Evolutionary conservation across 2,113 vertebrate species (phyloP).

Genomic region (Grammomys surdaster): DNA sequence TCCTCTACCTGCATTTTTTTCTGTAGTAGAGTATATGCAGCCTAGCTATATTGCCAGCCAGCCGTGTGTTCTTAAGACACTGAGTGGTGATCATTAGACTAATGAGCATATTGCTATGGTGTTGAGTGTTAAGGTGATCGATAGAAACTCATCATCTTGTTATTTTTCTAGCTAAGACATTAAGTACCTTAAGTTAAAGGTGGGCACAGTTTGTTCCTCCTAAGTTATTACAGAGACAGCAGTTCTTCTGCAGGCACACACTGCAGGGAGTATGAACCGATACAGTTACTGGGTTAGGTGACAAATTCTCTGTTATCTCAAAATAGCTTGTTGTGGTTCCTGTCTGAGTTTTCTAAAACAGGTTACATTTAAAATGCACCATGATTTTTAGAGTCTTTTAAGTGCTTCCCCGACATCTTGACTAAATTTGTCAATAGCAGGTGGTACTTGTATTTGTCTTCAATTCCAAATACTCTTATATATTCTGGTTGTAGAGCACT

Average conservation of each 20-base stretch:
- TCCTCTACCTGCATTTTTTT: neutral
- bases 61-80: neutral
- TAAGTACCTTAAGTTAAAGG: slow-evolving; percentile 15
- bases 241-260: neutral
- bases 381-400: neutral
- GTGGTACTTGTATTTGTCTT: neutral
- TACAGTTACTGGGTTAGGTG: neutral
- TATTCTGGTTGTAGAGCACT: neutral
- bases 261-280: neutral
- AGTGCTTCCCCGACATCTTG: neutral
- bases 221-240: slow-evolving; percentile 37
- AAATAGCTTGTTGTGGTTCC: neutral
- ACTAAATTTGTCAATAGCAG: slow-evolving; percentile 46
- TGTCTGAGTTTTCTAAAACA: neutral
- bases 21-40: neutral
- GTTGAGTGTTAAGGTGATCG: slow-evolving; percentile 60
- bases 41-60: neutral
- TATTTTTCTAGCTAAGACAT: slow-evolving; percentile 54
- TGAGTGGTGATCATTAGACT: slow-evolving; percentile 56
- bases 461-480: neutral
- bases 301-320: slow-evolving; percentile 21
- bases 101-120: slow-evolving; percentile 18
- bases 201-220: slow-evolving; percentile 37
- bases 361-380: neutral
- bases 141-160: slow-evolving; percentile 50